Conservation (phyloP, 2,797 vertebrate species). For the Cyclopterus lumpus region DNA sequence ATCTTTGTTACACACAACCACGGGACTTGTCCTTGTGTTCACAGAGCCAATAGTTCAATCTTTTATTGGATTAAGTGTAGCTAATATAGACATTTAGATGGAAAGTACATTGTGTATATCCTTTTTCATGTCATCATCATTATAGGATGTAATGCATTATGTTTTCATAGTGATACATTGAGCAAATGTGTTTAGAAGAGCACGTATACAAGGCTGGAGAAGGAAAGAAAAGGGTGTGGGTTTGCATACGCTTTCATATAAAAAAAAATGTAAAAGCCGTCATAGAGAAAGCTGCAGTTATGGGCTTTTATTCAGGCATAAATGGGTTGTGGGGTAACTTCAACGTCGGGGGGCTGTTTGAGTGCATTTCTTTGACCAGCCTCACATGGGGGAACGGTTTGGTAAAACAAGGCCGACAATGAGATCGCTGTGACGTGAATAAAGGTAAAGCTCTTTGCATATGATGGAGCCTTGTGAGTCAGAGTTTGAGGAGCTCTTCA, state of each 20-base stretch:
- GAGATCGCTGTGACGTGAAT: constrained; percentile 65
- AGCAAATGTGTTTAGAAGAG: neutral
- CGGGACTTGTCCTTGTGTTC: neutral
- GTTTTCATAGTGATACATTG: neutral
- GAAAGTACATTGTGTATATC: neutral
- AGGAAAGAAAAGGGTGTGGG: too few relatives aligned
- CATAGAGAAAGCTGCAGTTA: neutral
- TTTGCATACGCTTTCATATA: neutral
- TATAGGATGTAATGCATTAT: neutral
- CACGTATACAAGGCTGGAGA: neutral
- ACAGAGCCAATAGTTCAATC: neutral
- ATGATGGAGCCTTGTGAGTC: constrained; percentile 31
- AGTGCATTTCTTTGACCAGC: constrained; percentile 57
- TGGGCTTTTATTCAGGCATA: constrained; percentile 24
- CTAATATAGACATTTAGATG: neutral
- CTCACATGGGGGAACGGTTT: constrained; percentile 43
- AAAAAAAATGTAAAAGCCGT: neutral
- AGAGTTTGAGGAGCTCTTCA: constrained; percentile 51
- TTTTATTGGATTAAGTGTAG: constrained; percentile 23
- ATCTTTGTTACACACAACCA: neutral
- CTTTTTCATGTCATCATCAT: neutral
- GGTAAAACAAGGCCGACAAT: constrained; percentile 58
- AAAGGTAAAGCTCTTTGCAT: constrained; percentile 60
- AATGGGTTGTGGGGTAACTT: constrained; percentile 47
- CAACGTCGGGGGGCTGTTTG: constrained; percentile 56